Percentiles rank a stretch among this genome's conserved stretches.
phyloP scores from a whole-genome alignment of 23 tunicate species.

The Halocynthia roretzi region DNA sequence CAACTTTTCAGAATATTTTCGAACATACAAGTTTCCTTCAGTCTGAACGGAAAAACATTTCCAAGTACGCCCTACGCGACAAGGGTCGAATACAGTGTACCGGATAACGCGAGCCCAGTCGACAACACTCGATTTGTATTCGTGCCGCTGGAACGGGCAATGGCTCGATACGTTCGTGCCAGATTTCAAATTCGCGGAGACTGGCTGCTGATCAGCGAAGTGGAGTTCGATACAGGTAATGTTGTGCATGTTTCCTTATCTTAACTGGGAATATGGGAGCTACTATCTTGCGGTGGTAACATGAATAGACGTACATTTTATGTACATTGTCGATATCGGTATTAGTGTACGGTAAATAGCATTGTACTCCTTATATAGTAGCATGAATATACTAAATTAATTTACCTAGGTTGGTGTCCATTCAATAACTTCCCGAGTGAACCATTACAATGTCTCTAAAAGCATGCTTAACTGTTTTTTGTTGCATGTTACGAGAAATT shows the following conservation, averaged over 20 bases:
- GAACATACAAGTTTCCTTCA: constrained; percentile 26
- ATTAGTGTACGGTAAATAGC: too few species aligned
- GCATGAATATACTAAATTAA: too few species aligned
- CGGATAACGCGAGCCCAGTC: constrained; percentile 3
- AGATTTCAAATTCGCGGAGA: constrained; percentile 34
- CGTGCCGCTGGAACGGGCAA: constrained; percentile 39
- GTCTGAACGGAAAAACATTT: constrained; percentile 40
- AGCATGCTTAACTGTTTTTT: too few species aligned
- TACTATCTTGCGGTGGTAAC: too few species aligned
- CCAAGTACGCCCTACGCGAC: constrained; percentile 20
- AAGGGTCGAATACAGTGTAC: constrained; percentile 16
- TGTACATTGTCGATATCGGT: too few species aligned
- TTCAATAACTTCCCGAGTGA: too few species aligned
- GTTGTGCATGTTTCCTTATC: neutral
- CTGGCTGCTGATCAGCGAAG: constrained; percentile 61
- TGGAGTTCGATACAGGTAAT: constrained; percentile 65
- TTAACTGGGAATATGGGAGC: neutral
- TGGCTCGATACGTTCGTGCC: constrained; percentile 47
- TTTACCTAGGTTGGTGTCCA: too few species aligned
- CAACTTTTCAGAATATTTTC: constrained; percentile 40
- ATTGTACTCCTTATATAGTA: too few species aligned
- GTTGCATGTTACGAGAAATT: too few species aligned
- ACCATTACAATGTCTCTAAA: too few species aligned
- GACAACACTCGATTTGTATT: constrained; percentile 20
- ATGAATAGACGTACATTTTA: too few species aligned